A percentile compares a stretch with the other conserved stretches of the same genome.
Evolutionary conservation across 2,888 invertebrate genomes (phyloP).

Genomic region (Pherbina coryleti): DNA sequence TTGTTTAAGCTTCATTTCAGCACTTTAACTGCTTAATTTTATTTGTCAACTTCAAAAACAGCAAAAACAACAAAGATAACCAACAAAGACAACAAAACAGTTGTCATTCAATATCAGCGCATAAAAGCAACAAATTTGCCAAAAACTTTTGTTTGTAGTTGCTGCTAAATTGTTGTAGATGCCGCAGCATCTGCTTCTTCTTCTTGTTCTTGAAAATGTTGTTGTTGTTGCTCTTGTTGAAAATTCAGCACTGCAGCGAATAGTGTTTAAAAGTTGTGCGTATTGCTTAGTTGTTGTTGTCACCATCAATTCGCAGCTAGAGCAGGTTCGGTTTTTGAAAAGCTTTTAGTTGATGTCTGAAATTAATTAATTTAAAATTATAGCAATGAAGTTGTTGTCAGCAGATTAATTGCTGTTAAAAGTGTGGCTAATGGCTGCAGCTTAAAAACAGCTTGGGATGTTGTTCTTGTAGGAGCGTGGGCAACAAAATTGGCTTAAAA

Average conservation of each 20-base stretch:
- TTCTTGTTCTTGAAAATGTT: not conserved
- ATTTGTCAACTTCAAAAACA: constrained; percentile 18
- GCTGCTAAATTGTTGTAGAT: constrained; percentile 10
- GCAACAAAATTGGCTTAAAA: not conserved
- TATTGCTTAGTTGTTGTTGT: not conserved
- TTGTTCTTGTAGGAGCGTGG: not conserved
- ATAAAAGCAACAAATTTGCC: constrained; percentile 4
- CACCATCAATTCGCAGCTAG: too few species aligned
- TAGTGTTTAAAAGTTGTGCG: not conserved
- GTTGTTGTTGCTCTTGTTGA: not conserved
- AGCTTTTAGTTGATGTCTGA: not conserved
- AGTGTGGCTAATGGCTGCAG: not conserved
- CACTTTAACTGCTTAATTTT: constrained; percentile 12
- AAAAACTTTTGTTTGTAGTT: constrained; percentile 7
- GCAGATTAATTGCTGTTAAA: not conserved
- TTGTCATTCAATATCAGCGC: constrained; percentile 6
- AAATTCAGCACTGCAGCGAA: not conserved
- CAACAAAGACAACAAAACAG: not conserved
- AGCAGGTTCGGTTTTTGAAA: too few species aligned
- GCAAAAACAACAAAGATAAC: not conserved
- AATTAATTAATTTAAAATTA: not conserved
- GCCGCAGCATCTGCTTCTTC: too few species aligned
- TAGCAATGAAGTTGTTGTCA: not conserved
- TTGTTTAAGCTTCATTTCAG: not conserved
- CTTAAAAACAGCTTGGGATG: too few species aligned